phyloP scores from a whole-genome alignment of 2,888 invertebrate species.

The Eupithecia abbreviata region DNA sequence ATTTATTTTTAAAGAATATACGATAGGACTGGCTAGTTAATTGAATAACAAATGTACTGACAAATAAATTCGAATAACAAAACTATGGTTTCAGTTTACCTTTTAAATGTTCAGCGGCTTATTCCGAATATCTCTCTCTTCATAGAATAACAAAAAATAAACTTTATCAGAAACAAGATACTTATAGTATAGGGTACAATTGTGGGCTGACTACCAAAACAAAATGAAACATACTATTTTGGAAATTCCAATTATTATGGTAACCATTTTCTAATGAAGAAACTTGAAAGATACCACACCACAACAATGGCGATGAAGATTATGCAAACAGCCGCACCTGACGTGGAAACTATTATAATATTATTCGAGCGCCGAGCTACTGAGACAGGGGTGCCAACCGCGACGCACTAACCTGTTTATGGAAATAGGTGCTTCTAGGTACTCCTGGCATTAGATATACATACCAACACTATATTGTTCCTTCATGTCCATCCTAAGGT shows the following conservation, averaged over 20 bases:
- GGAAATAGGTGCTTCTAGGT: conserved; percentile 52
- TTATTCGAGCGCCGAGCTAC: conserved; percentile 46
- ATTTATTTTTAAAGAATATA: too few species aligned
- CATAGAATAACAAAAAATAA: too few species aligned
- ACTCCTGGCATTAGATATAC: conserved; percentile 1
- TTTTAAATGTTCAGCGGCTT: too few species aligned
- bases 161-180: too few species aligned
- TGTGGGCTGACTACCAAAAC: too few species aligned
- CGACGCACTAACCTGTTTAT: conserved; percentile 59
- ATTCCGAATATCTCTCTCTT: too few species aligned
- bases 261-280: conserved; percentile 22
- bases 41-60: too few species aligned
- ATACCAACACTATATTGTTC: neutral
- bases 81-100: too few species aligned
- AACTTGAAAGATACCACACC: conserved; percentile 37
- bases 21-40: too few species aligned
- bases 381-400: conserved; percentile 51
- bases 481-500: too few species aligned
- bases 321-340: conserved; percentile 55
- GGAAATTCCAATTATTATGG: neutral
- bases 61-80: too few species aligned
- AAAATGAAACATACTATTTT: neutral
- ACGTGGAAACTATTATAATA: conserved; percentile 60
- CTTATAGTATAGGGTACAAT: too few species aligned
- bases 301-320: conserved; percentile 46